These are phyloP conservation scores for Micrasema minimum DNA, from an alignment of 1,140 invertebrate species.

Conservation along the genomic window DNA sequence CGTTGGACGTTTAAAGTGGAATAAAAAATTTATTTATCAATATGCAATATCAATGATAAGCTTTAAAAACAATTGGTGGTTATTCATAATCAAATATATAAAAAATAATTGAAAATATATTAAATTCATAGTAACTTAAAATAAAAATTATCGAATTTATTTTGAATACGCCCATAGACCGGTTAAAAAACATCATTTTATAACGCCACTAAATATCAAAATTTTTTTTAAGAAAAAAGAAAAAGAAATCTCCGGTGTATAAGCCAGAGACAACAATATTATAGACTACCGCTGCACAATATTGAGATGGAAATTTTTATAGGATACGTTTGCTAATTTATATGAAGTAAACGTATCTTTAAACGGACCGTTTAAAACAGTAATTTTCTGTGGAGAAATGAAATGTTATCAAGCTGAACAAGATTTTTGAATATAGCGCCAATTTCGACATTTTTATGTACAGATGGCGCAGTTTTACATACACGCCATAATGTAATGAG, in stretches of 20 bases:
- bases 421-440: constrained; percentile 42
- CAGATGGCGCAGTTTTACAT: constrained; percentile 47
- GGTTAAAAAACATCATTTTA: no score
- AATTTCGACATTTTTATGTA: constrained; percentile 43
- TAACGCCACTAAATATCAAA: no score
- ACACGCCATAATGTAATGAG: constrained; percentile 47
- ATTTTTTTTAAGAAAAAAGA: no score
- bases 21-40: no score
- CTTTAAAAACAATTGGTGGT: no score
- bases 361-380: constrained; percentile 24
- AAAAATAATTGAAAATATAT: no score
- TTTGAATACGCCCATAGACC: no score
- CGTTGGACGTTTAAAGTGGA: no score
- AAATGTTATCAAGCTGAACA: constrained; percentile 41
- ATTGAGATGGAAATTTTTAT: constrained; percentile 26
- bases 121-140: no score
- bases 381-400: constrained; percentile 10
- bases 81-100: neutral
- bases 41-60: no score
- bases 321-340: constrained; percentile 28
- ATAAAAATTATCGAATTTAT: no score
- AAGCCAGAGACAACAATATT: neutral
- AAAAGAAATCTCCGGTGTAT: no score
- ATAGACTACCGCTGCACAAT: neutral
- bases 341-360: constrained; percentile 19